Evolutionary conservation across 2,797 vertebrate species (phyloP).

Genomic region (Rhodeus uyekii): DNA sequence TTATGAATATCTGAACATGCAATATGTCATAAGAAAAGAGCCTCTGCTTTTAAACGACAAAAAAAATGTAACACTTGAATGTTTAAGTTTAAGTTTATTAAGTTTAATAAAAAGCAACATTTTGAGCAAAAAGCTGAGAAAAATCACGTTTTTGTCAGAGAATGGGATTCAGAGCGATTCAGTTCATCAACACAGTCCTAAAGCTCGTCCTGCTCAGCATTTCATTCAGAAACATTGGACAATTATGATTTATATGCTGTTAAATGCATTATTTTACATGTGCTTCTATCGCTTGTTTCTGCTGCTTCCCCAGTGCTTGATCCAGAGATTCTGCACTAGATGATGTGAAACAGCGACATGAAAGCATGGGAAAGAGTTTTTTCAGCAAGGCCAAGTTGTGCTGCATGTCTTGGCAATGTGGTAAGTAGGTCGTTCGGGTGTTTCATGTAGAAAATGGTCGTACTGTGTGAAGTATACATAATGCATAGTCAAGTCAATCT

Average conservation of each 20-base stretch:
- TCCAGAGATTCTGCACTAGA: neutral
- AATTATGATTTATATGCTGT: neutral
- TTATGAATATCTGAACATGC: neutral
- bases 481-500: slow-evolving; percentile 19
- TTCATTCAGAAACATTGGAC: neutral
- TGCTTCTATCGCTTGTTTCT: neutral
- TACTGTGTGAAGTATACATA: neutral
- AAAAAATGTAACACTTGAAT: neutral
- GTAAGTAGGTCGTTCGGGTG: neutral
- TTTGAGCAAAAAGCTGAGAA: neutral
- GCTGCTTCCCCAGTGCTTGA: neutral
- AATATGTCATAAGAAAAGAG: neutral
- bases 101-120: neutral
- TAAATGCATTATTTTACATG: neutral
- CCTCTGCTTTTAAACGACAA: neutral
- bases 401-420: neutral
- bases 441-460: neutral
- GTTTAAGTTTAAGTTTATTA: neutral
- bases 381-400: too few relatives aligned
- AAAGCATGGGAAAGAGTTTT: too few relatives aligned
- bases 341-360: too few relatives aligned
- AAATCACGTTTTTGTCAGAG: neutral
- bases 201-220: neutral
- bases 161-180: too few relatives aligned
- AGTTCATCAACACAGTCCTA: too few relatives aligned